Evolutionary conservation across 2,113 vertebrate species (phyloP).

Genomic region (Dunckerocampus dactyliophorus): DNA sequence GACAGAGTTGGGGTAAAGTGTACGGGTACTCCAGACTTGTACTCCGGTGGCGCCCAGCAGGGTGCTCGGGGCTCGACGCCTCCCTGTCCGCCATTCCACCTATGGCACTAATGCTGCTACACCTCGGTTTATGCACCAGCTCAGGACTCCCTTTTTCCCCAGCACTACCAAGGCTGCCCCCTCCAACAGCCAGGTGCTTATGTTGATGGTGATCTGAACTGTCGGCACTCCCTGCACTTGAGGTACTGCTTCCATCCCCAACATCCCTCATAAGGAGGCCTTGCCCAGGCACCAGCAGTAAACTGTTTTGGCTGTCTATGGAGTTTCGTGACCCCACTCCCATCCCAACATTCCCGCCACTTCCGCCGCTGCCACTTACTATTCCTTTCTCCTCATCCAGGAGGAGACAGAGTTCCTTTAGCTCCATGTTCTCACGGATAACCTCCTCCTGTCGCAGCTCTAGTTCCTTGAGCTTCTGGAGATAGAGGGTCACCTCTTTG

Average conservation of each 20-base stretch:
- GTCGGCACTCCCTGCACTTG: slow-evolving; percentile 88
- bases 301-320: slow-evolving; percentile 91
- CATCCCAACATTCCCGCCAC: slow-evolving; percentile 31
- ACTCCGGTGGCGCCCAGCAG: slow-evolving; percentile 77
- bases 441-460: slow-evolving; percentile 92
- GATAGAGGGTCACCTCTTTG: slow-evolving; percentile 92
- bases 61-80: slow-evolving; percentile 81
- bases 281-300: slow-evolving; percentile 74
- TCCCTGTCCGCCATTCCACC: slow-evolving; percentile 50
- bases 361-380: slow-evolving; percentile 39
- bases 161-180: slow-evolving; percentile 45
- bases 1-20: slow-evolving; percentile 68
- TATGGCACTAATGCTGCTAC: slow-evolving; percentile 65
- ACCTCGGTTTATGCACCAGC: slow-evolving; percentile 80
- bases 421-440: slow-evolving; percentile 90
- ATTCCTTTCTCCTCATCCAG: slow-evolving; percentile 87
- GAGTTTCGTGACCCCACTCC: slow-evolving; percentile 85
- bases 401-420: slow-evolving; percentile 91
- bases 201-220: slow-evolving; percentile 88
- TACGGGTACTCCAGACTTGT: slow-evolving; percentile 86
- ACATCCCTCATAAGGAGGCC: slow-evolving; percentile 83
- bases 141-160: slow-evolving; percentile 79
- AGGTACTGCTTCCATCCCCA: slow-evolving; percentile 94
- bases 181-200: slow-evolving; percentile 76
- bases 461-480: slow-evolving; percentile 93